These are phyloP conservation scores for Picathartes gymnocephalus DNA, from an alignment of 2,113 vertebrate genomes.

Conservation along the genomic window DNA sequence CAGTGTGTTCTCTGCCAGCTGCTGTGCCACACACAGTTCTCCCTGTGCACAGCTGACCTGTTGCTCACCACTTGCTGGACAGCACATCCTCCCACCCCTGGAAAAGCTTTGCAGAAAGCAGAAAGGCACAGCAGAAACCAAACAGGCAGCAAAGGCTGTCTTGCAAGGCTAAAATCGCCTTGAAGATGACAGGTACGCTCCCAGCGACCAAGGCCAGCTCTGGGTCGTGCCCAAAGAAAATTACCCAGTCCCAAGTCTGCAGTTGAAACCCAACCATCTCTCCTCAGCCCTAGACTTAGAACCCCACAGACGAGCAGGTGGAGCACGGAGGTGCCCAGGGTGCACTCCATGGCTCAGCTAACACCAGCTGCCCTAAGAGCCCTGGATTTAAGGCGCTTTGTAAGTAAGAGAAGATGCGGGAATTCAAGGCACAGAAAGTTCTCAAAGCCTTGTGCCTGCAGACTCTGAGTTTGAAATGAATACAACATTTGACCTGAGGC, in stretches of 20 bases:
- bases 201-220: not conserved
- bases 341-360: not conserved
- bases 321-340: fast-evolving
- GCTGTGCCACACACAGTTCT: not conserved
- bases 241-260: too few relatives aligned
- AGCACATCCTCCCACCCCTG: not conserved
- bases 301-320: not conserved
- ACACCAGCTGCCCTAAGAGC: not conserved
- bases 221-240: not conserved
- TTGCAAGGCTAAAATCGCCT: not conserved
- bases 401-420: not conserved
- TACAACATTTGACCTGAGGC: too few relatives aligned
- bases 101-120: not conserved
- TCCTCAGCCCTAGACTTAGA: not conserved
- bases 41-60: not conserved
- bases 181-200: fast-evolving
- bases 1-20: not conserved
- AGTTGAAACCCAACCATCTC: not conserved
- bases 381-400: not conserved
- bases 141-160: not conserved
- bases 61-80: not conserved
- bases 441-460: too few relatives aligned
- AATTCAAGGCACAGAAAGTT: too few relatives aligned
- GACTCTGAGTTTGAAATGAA: too few relatives aligned
- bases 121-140: not conserved